Evolutionary conservation across 2,797 vertebrate species (phyloP), one percentile per base, ranked within the genome.

Genomic region (Fistularia tabacaria): DNA sequence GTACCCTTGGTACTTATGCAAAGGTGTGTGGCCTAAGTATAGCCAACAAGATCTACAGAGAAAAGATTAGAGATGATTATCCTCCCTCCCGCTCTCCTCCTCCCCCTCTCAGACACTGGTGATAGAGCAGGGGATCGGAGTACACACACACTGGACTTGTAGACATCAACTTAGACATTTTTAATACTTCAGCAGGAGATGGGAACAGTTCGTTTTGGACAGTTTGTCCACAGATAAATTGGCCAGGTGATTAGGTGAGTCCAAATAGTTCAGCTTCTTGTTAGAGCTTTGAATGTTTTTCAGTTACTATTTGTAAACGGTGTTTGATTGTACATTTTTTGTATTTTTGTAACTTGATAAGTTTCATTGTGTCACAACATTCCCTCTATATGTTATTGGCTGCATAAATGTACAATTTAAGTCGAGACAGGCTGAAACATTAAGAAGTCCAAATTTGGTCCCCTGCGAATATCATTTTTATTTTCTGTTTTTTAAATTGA

Each of bases 41-140:
- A 90, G 85, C 63, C 73, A 36, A 62, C 46, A 36, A 76, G 75
- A 78, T 76, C 67, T 62, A 77, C 66, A 78, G 65, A 73, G 81
- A 81, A 85, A 88, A 86, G 88, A 87, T 92, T 91, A 92, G 76
- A 66, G 80, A 66, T 79, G 85, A 87, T 90, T 87, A 91, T 78
- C 79, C 77, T 70, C 73, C 62, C 60, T 58, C 66, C 6, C 58
- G 57, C 57, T 10, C 64, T 51, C 47, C 13, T 8, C 51, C 12
- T 41, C 64, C 51, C 41, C 14, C 57, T 46, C 56, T 37, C 62
- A 69, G 59, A 81, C 78, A 74, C 76, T 7, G 14, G 69, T 73
- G 81, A 71, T 66, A 71, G 71, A 69, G 59, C 74, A 50, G 63
- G 37, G 48, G 60, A 40, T 2, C 7, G 39, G 73, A 25, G 25